Conservation (phyloP, 2,797 vertebrate species). For the Myotis daubentonii region DNA sequence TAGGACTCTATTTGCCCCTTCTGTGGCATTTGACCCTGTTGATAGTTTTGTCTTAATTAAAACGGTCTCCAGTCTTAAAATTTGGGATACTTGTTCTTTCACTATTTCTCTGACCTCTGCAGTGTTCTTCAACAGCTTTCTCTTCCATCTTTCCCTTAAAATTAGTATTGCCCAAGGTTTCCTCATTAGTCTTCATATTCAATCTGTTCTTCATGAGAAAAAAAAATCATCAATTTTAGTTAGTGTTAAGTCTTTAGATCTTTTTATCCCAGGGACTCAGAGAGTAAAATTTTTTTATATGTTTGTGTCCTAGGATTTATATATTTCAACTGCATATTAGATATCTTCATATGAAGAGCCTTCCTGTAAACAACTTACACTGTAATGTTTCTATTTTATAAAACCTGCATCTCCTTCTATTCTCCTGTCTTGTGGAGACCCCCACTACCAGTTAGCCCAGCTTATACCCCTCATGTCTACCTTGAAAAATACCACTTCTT, state of each 20-base stretch:
- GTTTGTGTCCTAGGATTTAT: neutral
- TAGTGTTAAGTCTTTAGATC: neutral
- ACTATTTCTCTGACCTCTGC: neutral
- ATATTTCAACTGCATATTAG: neutral
- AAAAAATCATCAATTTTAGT: neutral
- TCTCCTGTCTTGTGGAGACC: neutral
- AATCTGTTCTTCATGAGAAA: neutral
- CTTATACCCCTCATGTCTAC: neutral
- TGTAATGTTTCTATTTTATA: neutral
- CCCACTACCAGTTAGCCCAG: neutral
- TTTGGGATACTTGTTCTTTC: neutral
- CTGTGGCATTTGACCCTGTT: neutral
- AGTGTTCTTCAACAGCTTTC: neutral
- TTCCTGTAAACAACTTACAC: neutral
- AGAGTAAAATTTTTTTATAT: neutral
- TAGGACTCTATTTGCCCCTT: neutral
- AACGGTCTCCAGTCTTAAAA: neutral
- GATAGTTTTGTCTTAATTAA: neutral
- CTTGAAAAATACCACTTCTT: neutral
- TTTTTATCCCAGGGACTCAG: neutral
- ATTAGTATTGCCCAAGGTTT: neutral
- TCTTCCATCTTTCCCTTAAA: neutral
- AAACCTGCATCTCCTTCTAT: neutral
- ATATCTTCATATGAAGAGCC: neutral
- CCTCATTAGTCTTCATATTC: neutral